phyloP scores from a whole-genome alignment of 1,140 invertebrate species.

The Panulirus ornatus region DNA sequence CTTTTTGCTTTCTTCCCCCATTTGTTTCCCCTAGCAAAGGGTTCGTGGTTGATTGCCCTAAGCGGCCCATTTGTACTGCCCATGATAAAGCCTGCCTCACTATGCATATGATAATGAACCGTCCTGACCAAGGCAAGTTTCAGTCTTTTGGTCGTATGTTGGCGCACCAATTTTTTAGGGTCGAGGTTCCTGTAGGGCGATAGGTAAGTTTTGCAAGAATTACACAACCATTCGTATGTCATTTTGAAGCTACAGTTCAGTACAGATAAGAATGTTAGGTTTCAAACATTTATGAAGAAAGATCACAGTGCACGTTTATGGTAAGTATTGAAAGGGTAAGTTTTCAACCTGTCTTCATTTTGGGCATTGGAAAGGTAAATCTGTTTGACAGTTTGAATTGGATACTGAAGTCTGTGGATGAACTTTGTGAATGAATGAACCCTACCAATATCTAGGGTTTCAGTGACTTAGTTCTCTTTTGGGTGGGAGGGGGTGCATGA shows the following conservation, averaged over 20 bases:
- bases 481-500: no score
- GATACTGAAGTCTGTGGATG: not conserved
- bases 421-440: no score
- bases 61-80: constrained; percentile 74
- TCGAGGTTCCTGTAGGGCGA: constrained; percentile 50
- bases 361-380: not conserved
- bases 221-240: not conserved
- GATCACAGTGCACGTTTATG: not conserved
- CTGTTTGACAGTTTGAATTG: not conserved
- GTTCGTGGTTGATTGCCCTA: constrained; percentile 75
- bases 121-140: constrained; percentile 75
- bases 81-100: constrained; percentile 73
- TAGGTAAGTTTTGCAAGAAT: constrained; percentile 61
- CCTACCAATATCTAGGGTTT: no score
- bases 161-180: constrained; percentile 74
- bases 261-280: not conserved
- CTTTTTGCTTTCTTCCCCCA: constrained; percentile 74
- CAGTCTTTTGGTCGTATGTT: constrained; percentile 71
- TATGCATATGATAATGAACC: constrained; percentile 74
- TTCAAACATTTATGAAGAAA: not conserved
- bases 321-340: not conserved
- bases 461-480: no score
- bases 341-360: not conserved
- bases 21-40: constrained; percentile 75
- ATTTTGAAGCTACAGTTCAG: not conserved